phyloP scores from a whole-genome alignment of 2,888 invertebrate genomes.

The Pandemis heparana region DNA sequence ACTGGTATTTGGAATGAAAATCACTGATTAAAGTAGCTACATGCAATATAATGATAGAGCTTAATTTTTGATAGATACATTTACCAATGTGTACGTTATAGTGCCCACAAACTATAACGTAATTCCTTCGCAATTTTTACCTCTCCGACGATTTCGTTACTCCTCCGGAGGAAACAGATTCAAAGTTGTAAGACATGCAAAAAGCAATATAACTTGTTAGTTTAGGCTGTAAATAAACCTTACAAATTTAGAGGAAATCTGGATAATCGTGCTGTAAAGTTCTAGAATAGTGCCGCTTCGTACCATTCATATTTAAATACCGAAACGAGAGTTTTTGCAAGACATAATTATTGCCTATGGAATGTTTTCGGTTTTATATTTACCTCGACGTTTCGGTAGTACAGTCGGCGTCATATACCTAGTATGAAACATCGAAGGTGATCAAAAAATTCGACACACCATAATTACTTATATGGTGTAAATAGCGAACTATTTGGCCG shows the following conservation, averaged over 20 bases:
- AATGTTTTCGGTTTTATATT: too few relatives aligned
- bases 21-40: background rate
- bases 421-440: too few relatives aligned
- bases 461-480: too few relatives aligned
- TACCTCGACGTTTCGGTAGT: too few relatives aligned
- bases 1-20: background rate
- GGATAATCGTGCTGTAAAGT: too few relatives aligned
- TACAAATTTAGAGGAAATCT: slow-evolving; percentile 29
- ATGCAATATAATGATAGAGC: slow-evolving; percentile 4
- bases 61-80: slow-evolving; percentile 12
- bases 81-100: slow-evolving; percentile 19
- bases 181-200: slow-evolving; percentile 91
- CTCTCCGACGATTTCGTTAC: slow-evolving; percentile 87
- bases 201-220: slow-evolving; percentile 84
- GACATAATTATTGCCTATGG: too few relatives aligned
- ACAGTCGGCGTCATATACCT: too few relatives aligned
- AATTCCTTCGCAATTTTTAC: slow-evolving; percentile 60
- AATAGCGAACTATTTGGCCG: too few relatives aligned
- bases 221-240: slow-evolving; percentile 49
- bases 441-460: too few relatives aligned
- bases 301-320: too few relatives aligned
- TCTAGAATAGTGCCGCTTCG: too few relatives aligned
- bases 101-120: slow-evolving; percentile 20
- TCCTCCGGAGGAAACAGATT: slow-evolving; percentile 88
- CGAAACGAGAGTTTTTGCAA: too few relatives aligned